These are phyloP conservation scores for Penaeus chinensis DNA, from an alignment of 1,140 invertebrate genomes.

Conservation along the genomic window DNA sequence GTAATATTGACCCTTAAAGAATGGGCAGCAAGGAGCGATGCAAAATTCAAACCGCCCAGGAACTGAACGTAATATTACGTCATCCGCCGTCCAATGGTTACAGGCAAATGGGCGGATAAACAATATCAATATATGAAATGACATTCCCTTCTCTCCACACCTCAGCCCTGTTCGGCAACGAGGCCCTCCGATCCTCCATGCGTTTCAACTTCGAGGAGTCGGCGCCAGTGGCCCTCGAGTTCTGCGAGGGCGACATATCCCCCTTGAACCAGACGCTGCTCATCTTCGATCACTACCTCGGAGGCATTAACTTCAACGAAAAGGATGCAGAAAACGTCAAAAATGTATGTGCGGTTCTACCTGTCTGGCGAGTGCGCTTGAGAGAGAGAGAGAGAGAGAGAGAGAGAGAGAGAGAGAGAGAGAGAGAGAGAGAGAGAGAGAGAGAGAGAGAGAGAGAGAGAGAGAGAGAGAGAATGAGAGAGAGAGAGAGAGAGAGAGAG, in stretches of 20 bases:
- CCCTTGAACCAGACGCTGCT: conserved; percentile 57
- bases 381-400: too few species aligned
- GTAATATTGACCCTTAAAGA: too few species aligned
- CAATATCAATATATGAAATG: neutral
- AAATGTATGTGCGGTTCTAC: neutral
- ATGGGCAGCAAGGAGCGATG: too few species aligned
- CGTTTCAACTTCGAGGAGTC: conserved; percentile 39
- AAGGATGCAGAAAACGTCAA: conserved; percentile 37
- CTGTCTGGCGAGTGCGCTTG: neutral
- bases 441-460: too few species aligned
- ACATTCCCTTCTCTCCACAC: too few species aligned
- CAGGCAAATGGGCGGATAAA: neutral
- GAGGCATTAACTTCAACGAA: conserved; percentile 38
- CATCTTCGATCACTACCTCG: conserved; percentile 54
- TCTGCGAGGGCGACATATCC: conserved; percentile 44
- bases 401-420: too few species aligned
- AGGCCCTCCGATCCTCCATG: conserved; percentile 34
- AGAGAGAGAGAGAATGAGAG: too few species aligned
- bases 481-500: too few species aligned
- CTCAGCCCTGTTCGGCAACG: conserved; percentile 48
- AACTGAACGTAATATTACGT: neutral
- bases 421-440: too few species aligned
- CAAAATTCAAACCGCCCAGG: too few species aligned
- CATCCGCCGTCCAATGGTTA: neutral
- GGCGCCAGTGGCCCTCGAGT: conserved; percentile 49